phyloP scores from a whole-genome alignment of 2,888 invertebrate species.

The Phaonia tiefii region DNA sequence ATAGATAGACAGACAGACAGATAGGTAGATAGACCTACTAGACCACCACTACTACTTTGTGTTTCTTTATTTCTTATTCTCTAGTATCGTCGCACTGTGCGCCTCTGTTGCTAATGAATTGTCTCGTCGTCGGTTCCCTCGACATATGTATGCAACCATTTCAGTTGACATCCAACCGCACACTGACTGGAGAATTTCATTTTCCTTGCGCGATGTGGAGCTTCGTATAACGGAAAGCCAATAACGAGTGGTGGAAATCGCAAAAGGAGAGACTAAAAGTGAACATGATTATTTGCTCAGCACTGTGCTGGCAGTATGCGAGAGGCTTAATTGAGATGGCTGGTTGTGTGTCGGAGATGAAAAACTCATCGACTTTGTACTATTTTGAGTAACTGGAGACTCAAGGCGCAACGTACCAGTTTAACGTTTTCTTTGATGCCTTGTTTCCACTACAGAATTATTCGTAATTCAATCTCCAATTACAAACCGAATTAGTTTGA shows the following conservation, averaged over 20 bases:
- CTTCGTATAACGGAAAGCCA: conserved; percentile 33
- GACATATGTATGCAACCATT: conserved; percentile 61
- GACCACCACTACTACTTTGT: conserved; percentile 18
- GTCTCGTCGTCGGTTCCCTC: conserved; percentile 50
- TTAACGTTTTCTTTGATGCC: no score
- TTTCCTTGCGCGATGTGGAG: conserved; percentile 52
- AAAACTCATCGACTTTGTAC: no score
- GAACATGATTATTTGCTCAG: conserved; percentile 28
- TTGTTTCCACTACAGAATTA: no score
- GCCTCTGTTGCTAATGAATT: conserved; percentile 24
- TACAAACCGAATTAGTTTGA: no score
- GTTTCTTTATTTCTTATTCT: neutral
- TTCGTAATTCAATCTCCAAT: no score
- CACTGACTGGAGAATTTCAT: conserved; percentile 65
- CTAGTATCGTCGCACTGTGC: conserved; percentile 60
- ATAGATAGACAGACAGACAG: neutral
- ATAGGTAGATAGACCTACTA: neutral
- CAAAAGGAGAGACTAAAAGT: conserved; percentile 34
- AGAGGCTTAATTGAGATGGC: no score
- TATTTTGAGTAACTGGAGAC: no score
- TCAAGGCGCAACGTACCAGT: no score
- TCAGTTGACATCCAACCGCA: conserved; percentile 66
- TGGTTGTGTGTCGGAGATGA: no score
- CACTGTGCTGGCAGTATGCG: neutral
- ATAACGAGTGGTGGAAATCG: conserved; percentile 1